Evolutionary conservation across 1,140 invertebrate genomes (phyloP).

Genomic region (Antheraea pernyi): DNA sequence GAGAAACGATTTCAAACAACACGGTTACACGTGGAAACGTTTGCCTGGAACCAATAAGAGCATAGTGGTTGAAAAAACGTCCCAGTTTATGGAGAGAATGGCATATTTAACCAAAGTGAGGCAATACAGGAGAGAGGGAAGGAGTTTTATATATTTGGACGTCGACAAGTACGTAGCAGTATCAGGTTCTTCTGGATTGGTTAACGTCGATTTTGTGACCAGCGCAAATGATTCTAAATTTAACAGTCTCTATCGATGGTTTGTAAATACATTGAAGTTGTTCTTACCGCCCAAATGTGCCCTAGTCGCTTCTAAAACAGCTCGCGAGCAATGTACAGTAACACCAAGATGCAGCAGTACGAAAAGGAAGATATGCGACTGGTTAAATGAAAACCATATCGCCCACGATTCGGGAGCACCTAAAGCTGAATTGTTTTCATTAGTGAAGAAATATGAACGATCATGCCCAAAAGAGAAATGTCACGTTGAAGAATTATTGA

Average conservation of each 20-base stretch:
- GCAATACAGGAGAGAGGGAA: conserved; percentile 5
- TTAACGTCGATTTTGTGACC: background rate
- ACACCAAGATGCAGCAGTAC: background rate
- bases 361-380: conserved; percentile 8
- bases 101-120: conserved; percentile 12
- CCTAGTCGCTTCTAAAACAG: background rate
- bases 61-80: conserved; percentile 11
- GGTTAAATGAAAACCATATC: conserved; percentile 8
- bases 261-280: background rate
- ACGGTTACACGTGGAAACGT: conserved; percentile 14
- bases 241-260: background rate
- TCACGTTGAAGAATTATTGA: background rate
- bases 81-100: conserved; percentile 9
- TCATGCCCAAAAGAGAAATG: background rate
- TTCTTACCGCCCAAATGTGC: background rate
- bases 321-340: background rate
- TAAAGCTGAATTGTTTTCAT: conserved; percentile 4
- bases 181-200: background rate
- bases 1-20: background rate
- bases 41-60: conserved; percentile 7
- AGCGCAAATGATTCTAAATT: background rate
- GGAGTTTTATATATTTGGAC: background rate
- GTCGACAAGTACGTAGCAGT: background rate
- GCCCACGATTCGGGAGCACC: background rate
- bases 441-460: conserved; percentile 12